A percentile compares a stretch with the other conserved stretches of the same genome.
Conservation (phyloP, 2,797 vertebrate species). For the Jordanella pulchra region DNA sequence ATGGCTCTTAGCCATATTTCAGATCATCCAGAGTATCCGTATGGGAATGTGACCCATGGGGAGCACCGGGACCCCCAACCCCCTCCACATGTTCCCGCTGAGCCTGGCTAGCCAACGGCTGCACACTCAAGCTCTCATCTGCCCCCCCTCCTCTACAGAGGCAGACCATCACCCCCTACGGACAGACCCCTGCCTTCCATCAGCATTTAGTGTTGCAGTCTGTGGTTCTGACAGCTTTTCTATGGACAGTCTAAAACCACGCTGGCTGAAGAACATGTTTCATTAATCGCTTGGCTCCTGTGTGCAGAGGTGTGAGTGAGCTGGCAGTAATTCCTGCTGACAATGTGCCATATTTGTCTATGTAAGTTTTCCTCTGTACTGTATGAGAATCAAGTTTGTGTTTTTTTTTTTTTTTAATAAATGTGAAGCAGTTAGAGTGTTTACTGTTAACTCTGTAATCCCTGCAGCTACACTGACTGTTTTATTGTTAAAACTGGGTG, state of each 20-base stretch:
- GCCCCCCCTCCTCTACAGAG: slow-evolving; percentile 12
- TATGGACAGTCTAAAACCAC: slow-evolving; percentile 69
- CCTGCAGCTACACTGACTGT: not conserved
- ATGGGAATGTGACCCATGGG: slow-evolving; percentile 81
- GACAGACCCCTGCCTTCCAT: slow-evolving; percentile 41
- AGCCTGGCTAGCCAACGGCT: slow-evolving; percentile 37
- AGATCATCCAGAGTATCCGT: slow-evolving; percentile 85
- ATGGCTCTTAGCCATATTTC: slow-evolving; percentile 78
- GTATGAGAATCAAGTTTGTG: slow-evolving; percentile 32
- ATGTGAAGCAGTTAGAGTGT: slow-evolving; percentile 65
- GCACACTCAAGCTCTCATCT: slow-evolving; percentile 4
- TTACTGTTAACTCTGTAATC: slow-evolving; percentile 26
- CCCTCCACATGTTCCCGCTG: slow-evolving; percentile 49
- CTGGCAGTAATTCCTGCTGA: slow-evolving; percentile 53
- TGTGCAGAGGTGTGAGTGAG: slow-evolving; percentile 46
- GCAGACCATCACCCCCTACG: not conserved
- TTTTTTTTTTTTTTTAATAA: slow-evolving; percentile 77
- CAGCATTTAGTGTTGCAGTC: slow-evolving; percentile 72
- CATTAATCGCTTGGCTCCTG: slow-evolving; percentile 47
- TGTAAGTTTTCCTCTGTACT: slow-evolving; percentile 55
- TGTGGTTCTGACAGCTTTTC: slow-evolving; percentile 77
- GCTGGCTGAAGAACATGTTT: slow-evolving; percentile 47
- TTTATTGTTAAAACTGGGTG: not conserved
- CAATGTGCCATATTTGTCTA: slow-evolving; percentile 56
- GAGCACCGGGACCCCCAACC: slow-evolving; percentile 17